A percentile compares a stretch with the other conserved stretches of the same genome.
These are phyloP conservation scores for Otus scops DNA, from an alignment of 2,797 vertebrate genomes.

Conservation along the genomic window DNA sequence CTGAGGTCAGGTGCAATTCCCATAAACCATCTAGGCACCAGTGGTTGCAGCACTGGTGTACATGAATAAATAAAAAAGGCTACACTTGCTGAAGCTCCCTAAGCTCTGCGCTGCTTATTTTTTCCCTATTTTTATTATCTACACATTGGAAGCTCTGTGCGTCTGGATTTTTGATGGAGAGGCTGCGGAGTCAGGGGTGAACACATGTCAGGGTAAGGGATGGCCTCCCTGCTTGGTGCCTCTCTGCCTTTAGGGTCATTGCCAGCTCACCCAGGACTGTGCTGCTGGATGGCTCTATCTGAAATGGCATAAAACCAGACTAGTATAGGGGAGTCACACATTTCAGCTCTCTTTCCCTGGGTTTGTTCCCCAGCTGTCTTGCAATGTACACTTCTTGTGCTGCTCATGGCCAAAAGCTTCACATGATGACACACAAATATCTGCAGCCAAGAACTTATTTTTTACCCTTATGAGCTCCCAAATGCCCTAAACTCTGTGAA, in stretches of 20 bases:
- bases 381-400: neutral
- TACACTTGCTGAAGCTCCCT: neutral
- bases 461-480: neutral
- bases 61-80: neutral
- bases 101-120: neutral
- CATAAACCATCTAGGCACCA: neutral
- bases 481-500: neutral
- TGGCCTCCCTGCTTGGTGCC: neutral
- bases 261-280: neutral
- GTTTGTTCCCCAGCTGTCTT: neutral
- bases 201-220: neutral
- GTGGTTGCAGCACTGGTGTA: rapidly evolving
- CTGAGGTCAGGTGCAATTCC: neutral
- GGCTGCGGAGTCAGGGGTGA: rapidly evolving
- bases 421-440: too few species aligned
- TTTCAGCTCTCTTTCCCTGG: too few species aligned
- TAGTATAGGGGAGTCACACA: neutral
- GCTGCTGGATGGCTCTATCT: neutral
- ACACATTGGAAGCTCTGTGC: neutral
- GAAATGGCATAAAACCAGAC: rapidly evolving
- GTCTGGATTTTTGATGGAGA: neutral
- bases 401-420: neutral
- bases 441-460: neutral
- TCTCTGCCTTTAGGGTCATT: neutral
- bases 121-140: neutral